A percentile compares a stretch with the other conserved stretches of the same genome.
Evolutionary conservation across 2,888 invertebrate species (phyloP).

Genomic region (Chalcis sispes): DNA sequence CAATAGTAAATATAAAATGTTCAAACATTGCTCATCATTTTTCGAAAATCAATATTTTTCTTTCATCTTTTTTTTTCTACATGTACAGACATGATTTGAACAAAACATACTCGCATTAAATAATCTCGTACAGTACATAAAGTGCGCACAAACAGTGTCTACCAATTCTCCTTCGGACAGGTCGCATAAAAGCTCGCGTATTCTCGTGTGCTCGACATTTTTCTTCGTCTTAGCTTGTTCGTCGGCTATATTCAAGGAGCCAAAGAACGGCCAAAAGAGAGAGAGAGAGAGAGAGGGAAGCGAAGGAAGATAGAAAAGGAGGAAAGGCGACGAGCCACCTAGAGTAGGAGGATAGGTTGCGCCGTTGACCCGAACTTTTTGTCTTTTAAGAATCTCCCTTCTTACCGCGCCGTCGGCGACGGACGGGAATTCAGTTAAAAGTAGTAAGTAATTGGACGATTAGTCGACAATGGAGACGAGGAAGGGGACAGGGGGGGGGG

Average conservation of each 20-base stretch:
- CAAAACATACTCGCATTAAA: too few relatives aligned
- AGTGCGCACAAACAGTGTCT: neutral
- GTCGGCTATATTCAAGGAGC: neutral
- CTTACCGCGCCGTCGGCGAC: neutral
- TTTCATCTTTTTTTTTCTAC: too few relatives aligned
- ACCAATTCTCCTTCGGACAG: neutral
- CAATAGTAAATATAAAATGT: too few relatives aligned
- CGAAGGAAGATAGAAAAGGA: neutral
- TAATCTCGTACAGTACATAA: too few relatives aligned
- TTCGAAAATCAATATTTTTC: too few relatives aligned
- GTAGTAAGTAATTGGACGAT: slow-evolving; percentile 56
- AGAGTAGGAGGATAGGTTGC: slow-evolving; percentile 2
- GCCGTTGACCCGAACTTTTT: slow-evolving; percentile 51
- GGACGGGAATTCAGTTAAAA: slow-evolving; percentile 54
- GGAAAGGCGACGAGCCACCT: neutral
- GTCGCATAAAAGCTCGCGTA: neutral
- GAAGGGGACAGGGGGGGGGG: neutral
- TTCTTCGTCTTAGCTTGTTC: neutral
- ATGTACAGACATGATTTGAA: too few relatives aligned
- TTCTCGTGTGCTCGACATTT: too few relatives aligned
- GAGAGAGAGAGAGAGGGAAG: neutral
- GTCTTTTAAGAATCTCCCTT: slow-evolving; percentile 46
- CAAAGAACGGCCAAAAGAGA: neutral
- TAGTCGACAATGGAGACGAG: slow-evolving; percentile 31
- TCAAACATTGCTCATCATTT: too few relatives aligned